phyloP scores from a whole-genome alignment of 30 jellyfish, hydroid and myxozoan genomes.

The Sanderia malayensis region DNA sequence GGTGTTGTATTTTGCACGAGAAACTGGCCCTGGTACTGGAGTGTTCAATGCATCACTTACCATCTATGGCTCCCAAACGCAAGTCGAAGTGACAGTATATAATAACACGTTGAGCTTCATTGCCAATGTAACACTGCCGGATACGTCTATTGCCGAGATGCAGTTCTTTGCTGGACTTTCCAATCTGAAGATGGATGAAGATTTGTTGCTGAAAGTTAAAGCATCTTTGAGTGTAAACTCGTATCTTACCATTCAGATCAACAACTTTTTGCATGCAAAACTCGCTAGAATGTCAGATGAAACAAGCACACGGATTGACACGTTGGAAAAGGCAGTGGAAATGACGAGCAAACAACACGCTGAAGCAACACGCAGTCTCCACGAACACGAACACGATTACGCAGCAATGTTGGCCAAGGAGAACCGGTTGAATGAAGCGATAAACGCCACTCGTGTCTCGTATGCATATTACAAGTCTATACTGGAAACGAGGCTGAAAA shows the following conservation, averaged over 20 bases:
- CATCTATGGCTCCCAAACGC: slow-evolving; percentile 16
- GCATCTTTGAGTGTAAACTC: background rate
- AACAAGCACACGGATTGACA: slow-evolving; percentile 10
- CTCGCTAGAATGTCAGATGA: slow-evolving; percentile 9
- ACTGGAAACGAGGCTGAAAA: background rate
- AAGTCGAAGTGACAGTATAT: slow-evolving; percentile 9
- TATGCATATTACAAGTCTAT: background rate
- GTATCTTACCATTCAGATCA: slow-evolving; percentile 2
- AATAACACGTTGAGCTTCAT: slow-evolving; percentile 21
- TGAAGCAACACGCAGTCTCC: background rate
- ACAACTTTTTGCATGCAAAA: slow-evolving; percentile 8
- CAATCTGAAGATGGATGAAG: slow-evolving; percentile 4
- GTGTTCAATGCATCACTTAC: slow-evolving; percentile 29
- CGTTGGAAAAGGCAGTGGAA: slow-evolving; percentile 14
- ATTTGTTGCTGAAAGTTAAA: slow-evolving; percentile 21
- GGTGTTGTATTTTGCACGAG: background rate
- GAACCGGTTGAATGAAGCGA: background rate
- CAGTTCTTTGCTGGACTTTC: slow-evolving; percentile 10
- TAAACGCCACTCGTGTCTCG: slow-evolving; percentile 2
- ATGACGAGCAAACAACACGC: background rate
- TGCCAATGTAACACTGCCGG: slow-evolving; percentile 23
- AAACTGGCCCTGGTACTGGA: background rate
- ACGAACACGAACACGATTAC: background rate
- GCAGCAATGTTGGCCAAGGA: background rate
- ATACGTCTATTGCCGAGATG: slow-evolving; percentile 15